Evolutionary conservation across 2,113 vertebrate species (phyloP).

Genomic region (Halichoerus grypus): DNA sequence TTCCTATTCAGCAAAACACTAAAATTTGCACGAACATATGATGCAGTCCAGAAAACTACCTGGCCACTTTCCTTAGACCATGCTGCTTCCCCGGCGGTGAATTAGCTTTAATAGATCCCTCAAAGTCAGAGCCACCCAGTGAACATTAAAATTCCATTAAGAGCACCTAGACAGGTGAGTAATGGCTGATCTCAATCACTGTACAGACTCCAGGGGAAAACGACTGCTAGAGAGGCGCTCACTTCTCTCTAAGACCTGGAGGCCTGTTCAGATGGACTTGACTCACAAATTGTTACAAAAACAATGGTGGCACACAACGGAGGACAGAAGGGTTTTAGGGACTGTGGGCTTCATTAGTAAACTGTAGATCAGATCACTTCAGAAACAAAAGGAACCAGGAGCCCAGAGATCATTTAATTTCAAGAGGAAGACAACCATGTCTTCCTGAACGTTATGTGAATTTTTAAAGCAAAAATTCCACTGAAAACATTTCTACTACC

Average conservation of each 20-base stretch:
- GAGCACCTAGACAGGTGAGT: neutral
- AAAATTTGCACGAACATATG: neutral
- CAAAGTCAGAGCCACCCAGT: neutral
- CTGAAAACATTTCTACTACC: constrained; percentile 24
- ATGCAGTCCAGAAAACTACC: neutral
- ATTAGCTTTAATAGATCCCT: neutral
- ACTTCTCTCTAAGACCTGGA: neutral
- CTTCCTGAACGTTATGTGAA: neutral
- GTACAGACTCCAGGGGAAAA: neutral
- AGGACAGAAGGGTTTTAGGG: neutral
- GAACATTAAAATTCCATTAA: constrained; percentile 3
- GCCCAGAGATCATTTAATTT: neutral
- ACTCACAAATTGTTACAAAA: neutral
- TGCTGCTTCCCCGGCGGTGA: neutral
- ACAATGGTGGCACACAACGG: neutral
- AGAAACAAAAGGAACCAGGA: constrained; percentile 1
- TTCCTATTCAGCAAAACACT: neutral
- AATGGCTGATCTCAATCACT: neutral
- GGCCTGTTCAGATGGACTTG: neutral
- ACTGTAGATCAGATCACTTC: neutral
- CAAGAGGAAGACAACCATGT: neutral
- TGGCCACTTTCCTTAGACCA: neutral
- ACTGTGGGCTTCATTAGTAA: neutral
- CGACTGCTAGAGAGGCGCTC: neutral
- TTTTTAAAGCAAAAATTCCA: constrained; percentile 15